Evolutionary conservation across 64 coral and sea anemone genomes (phyloP), one percentile per base, ranked within the genome.

Genomic region (Pocillopora damicornis): DNA sequence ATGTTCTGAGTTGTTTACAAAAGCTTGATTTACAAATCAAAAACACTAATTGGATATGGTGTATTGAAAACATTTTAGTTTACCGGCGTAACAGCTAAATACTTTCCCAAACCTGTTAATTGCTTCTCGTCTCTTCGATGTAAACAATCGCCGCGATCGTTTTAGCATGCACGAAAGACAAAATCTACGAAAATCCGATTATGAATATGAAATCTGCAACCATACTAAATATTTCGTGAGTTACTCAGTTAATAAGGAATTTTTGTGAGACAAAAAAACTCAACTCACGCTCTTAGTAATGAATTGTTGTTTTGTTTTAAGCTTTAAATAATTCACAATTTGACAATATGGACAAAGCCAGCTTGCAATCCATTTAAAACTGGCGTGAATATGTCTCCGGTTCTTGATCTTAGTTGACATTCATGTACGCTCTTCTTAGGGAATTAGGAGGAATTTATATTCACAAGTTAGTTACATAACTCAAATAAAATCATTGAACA

Each of bases 301-400:
- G 37, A 68, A 72, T 58, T 85, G 65, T 20, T 66, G 64, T 85
- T 73, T 83, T 68, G 42, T 83, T 83, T 66, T 71, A 85, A 85
- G 22, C 20, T 72, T 71, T 73, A 73, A 85, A 58, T 73, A 42
- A 72, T 26, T 85, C 15, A 77, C 10, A 7, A 58, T 18, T 18
- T 8, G 23, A 65, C 20, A 85, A 57, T 10, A 23, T 9, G 67
- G 16, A 35, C 12, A 85, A 81, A 58, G 75, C n/a, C 16, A 56
- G 18, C 18, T 77, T 36, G 37, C 15, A 26, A 58, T 79, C 23
- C 3, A 59, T 79, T 79, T 30, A 15, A 30, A 59, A 61, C 14
- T 11, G 18, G 17, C 22, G 67, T 71, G 25, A 71, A 71, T 7
- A 51, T 51, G 42, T 51, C 3, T 51, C 42, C 42, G 42, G 42